Evolutionary conservation across 2,888 invertebrate species (phyloP).

Genomic region (Leptopterna dolabrata): DNA sequence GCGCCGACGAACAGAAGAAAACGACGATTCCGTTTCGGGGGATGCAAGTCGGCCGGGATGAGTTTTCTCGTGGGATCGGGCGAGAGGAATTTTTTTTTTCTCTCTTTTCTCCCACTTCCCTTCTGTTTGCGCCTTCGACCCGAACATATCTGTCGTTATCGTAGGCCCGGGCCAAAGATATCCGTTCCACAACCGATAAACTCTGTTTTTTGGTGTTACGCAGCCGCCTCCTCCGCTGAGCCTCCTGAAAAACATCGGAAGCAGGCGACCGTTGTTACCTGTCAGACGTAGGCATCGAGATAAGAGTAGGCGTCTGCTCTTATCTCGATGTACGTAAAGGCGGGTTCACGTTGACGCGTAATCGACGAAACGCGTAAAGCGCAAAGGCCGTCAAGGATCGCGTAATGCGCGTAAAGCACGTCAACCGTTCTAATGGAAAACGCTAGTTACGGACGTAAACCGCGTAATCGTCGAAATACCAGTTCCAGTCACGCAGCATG

Average conservation of each 20-base stretch:
- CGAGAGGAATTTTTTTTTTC: not conserved
- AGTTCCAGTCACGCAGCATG: no score
- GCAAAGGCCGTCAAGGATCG: no score
- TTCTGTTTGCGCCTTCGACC: not conserved
- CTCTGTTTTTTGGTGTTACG: not conserved
- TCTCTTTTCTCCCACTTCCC: not conserved
- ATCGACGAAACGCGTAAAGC: no score
- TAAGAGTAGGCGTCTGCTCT: no score
- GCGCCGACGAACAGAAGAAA: not conserved
- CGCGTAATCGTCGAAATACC: no score
- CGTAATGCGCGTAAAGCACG: no score
- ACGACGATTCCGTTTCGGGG: not conserved
- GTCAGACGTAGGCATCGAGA: no score
- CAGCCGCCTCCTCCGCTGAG: not conserved
- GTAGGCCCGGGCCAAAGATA: not conserved
- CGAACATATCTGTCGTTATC: not conserved
- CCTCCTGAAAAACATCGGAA: not conserved
- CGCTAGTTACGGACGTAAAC: no score
- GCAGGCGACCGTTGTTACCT: no score
- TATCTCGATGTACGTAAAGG: no score
- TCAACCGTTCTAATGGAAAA: no score
- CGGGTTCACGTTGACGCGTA: no score
- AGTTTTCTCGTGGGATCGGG: not conserved
- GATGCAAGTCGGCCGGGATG: not conserved
- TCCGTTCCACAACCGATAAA: not conserved